Percentiles rank a stretch among this genome's conserved stretches.
These are phyloP conservation scores for Callyntrura sp. DNA, from an alignment of 2,888 invertebrate genomes.

Conservation along the genomic window DNA sequence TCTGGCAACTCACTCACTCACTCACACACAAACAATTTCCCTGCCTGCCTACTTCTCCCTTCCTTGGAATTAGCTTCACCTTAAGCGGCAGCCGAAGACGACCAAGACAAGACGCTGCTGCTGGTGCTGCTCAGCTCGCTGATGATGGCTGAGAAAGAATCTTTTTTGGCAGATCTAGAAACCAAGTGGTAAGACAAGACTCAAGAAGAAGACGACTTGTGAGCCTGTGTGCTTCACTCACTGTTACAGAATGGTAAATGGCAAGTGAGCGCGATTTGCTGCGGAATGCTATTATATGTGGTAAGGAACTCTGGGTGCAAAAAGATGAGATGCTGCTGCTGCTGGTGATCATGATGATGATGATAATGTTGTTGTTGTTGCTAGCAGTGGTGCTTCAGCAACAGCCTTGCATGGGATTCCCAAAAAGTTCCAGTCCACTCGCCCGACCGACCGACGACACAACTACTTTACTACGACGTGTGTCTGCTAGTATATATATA, in stretches of 20 bases:
- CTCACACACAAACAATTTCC: not conserved
- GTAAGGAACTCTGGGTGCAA: not conserved
- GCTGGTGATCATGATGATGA: no score
- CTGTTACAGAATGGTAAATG: constrained; percentile 68
- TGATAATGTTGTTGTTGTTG: no score
- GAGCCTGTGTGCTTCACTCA: constrained; percentile 56
- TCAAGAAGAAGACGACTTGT: constrained; percentile 43
- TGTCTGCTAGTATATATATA: no score
- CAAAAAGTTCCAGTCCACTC: constrained; percentile 75
- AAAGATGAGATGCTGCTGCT: constrained; percentile 33
- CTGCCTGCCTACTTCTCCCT: not conserved
- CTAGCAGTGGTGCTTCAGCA: no score
- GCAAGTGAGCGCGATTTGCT: constrained; percentile 65
- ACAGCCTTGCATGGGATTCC: constrained; percentile 66
- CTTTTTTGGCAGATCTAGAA: not conserved
- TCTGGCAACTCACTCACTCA: no score
- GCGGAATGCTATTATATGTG: constrained; percentile 64
- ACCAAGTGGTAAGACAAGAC: constrained; percentile 4
- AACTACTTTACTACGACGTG: constrained; percentile 32
- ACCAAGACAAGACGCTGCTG: no score
- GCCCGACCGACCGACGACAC: constrained; percentile 46
- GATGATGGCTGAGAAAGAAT: not conserved
- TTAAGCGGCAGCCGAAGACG: no score
- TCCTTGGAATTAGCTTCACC: not conserved
- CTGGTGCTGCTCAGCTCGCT: no score